These are phyloP conservation scores for Drosophila pruinosa DNA, from an alignment of 1,140 invertebrate species.

Conservation along the genomic window DNA sequence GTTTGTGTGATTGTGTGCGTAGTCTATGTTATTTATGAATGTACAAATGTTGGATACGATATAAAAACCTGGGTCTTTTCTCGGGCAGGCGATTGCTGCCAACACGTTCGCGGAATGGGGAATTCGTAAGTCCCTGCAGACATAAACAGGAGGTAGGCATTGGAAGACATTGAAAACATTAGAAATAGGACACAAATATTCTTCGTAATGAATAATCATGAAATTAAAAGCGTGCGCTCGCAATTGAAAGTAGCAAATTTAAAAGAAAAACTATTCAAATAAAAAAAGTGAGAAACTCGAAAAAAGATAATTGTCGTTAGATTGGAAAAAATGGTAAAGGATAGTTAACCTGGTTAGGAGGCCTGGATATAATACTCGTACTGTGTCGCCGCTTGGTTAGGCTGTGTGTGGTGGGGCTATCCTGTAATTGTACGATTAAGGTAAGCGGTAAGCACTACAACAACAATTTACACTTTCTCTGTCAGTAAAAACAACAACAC, in stretches of 20 bases:
- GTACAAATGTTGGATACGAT: constrained; percentile 63
- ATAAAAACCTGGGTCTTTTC: constrained; percentile 89
- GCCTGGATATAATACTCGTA: constrained; percentile 85
- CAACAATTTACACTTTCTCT: background rate
- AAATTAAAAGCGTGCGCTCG: constrained; percentile 27
- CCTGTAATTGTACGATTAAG: constrained; percentile 77
- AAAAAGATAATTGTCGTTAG: constrained; percentile 29
- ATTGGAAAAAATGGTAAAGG: constrained; percentile 45
- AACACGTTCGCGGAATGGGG: constrained; percentile 92
- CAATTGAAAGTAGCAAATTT: constrained; percentile 21
- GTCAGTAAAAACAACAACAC: constrained; percentile 1
- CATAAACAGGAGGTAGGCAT: constrained; percentile 24
- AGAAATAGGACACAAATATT: constrained; percentile 40
- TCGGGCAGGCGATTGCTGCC: constrained; percentile 93
- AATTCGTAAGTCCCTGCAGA: constrained; percentile 86
- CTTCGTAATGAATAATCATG: constrained; percentile 9
- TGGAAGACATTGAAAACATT: constrained; percentile 52
- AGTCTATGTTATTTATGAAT: constrained; percentile 9
- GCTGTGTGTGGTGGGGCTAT: constrained; percentile 84
- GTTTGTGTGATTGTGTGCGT: constrained; percentile 16
- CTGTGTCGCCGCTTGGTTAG: constrained; percentile 90
- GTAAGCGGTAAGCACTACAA: constrained; percentile 47
- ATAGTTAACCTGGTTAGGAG: constrained; percentile 82
- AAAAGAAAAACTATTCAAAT: constrained; percentile 32
- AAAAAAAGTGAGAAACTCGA: constrained; percentile 42